A percentile compares a stretch with the other conserved stretches of the same genome.
Conservation (phyloP, 2,797 vertebrate genomes). For the Pipistrellus kuhlii region DNA sequence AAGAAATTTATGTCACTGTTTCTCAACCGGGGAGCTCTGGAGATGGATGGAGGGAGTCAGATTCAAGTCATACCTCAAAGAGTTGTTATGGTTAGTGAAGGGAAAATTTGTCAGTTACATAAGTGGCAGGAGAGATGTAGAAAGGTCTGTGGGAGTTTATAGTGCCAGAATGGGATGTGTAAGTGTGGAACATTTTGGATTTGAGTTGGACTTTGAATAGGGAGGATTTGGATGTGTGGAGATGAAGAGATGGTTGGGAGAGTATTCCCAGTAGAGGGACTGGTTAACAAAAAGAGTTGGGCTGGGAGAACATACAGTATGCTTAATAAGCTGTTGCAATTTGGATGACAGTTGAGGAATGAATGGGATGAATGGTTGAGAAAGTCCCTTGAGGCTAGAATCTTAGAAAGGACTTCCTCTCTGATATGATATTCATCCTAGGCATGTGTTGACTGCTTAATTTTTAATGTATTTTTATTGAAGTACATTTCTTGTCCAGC, state of each 20-base stretch:
- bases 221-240: background rate
- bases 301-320: background rate
- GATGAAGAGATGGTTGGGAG: background rate
- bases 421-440: background rate
- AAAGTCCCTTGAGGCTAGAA: background rate
- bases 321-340: background rate
- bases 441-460: background rate
- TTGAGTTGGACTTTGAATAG: background rate
- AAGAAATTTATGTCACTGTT: background rate
- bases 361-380: background rate
- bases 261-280: background rate
- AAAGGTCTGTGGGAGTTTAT: background rate
- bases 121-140: background rate
- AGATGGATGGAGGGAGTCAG: background rate
- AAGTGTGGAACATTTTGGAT: background rate
- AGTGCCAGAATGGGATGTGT: background rate
- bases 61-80: background rate
- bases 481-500: background rate
- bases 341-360: background rate
- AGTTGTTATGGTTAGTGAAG: background rate
- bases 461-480: background rate
- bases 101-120: background rate
- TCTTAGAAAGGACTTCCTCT: background rate
- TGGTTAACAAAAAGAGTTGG: constrained; percentile 17
- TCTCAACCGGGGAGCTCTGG: background rate